These are phyloP conservation scores for Calosoma granatense DNA, from an alignment of 1,140 invertebrate genomes.

Conservation along the genomic window DNA sequence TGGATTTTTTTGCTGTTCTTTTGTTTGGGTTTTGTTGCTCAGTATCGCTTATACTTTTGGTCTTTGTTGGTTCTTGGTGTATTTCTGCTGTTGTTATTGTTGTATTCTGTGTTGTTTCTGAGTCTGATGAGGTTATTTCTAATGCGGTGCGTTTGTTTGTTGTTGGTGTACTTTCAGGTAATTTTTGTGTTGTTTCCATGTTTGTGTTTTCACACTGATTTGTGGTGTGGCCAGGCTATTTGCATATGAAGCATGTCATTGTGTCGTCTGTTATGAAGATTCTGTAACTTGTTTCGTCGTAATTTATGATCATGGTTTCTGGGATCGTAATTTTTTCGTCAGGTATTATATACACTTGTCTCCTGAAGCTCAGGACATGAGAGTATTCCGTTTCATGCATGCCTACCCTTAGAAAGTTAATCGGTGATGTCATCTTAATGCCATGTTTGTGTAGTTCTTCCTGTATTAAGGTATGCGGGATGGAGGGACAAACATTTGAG, in stretches of 20 bases:
- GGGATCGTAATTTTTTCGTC: conserved; percentile 5
- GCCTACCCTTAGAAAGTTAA: conserved; percentile 13
- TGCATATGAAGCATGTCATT: conserved; percentile 10
- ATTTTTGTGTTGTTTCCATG: not conserved
- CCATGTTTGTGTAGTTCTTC: conserved; percentile 10
- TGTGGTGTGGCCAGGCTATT: conserved; percentile 14
- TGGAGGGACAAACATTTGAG: conserved; percentile 18
- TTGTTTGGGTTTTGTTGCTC: not conserved
- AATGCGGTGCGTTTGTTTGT: not conserved
- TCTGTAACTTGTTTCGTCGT: conserved; percentile 13
- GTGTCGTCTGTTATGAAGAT: conserved; percentile 16
- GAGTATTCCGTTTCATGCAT: conserved; percentile 11
- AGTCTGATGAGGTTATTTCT: not conserved
- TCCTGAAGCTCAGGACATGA: conserved; percentile 16
- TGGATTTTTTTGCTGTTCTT: no score
- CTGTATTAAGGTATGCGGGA: conserved; percentile 12
- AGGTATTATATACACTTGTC: conserved; percentile 11
- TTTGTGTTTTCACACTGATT: conserved; percentile 13
- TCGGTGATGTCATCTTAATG: conserved; percentile 7
- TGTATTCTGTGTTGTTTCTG: not conserved
- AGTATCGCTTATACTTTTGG: not conserved
- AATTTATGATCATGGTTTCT: conserved; percentile 12
- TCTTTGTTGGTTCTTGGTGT: not conserved
- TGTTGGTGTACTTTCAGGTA: not conserved
- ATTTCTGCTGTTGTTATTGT: not conserved